Evolutionary conservation across 2,888 invertebrate genomes (phyloP), one percentile per base, ranked within the genome.

Genomic region (Apodemia zela): DNA sequence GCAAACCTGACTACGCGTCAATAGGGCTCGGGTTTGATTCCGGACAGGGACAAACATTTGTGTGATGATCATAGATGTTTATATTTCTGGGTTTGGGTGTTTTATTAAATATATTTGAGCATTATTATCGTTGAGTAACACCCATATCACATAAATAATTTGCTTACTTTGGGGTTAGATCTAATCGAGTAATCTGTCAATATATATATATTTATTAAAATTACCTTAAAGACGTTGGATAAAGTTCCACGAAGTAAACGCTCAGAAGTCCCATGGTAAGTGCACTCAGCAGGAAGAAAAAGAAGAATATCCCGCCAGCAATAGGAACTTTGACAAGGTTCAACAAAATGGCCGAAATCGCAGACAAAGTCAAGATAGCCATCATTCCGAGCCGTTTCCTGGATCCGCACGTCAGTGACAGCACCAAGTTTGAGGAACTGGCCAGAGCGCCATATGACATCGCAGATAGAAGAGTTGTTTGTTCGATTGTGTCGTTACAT

Each of bases 211-310:
- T n/a, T n/a, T n/a, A n/a, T n/a, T n/a, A n/a, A n/a, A n/a, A n/a
- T n/a, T 51, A 90, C 91, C 91, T 87, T n/a, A 89, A 74, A 58
- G 85, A 83, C 17, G 92, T 91, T 5, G 92, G 91, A 62, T 91
- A 91, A 4, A 92, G 73, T 68, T 92, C 91, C 59, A 92, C 91
- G 60, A 89, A 91, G 66, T 90, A 91, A 0, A 92, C 91, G 62
- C 90, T 89, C 49, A 92, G 69, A 1, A 92, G 79, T 0, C 92
- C 92, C 88, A 91, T 91, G 0, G 85, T 80, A 1, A 91, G 79
- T 0, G 90, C 91, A 62, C 85, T 84, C 66, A 89, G 76, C 8
- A 90, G 72, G 69, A 92, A 91, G 69, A 91, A 78, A 78, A 90
- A 89, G 75, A 91, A 89, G 73, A 91, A 88, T 11, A 89, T 78